Percentiles rank a stretch among this genome's conserved stretches.
Conservation (phyloP, 2,113 vertebrate species). For the Hippocampus barbouri region DNA sequence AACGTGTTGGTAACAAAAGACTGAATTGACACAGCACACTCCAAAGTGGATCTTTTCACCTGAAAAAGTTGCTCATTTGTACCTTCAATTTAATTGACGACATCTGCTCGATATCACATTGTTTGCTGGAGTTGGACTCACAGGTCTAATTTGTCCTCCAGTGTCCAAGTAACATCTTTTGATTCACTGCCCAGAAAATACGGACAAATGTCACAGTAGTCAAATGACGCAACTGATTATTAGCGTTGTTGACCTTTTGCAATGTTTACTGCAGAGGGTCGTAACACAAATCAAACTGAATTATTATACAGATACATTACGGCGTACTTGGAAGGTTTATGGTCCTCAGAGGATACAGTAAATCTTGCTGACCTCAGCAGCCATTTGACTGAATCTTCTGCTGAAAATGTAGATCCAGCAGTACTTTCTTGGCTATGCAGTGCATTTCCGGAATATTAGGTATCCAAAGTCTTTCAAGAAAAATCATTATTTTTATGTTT, state of each 20-base stretch:
- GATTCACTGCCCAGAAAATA: background rate
- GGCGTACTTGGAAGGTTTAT: background rate
- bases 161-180: background rate
- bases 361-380: background rate
- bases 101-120: background rate
- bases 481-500: too few species aligned
- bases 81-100: conserved; percentile 7
- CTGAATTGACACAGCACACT: conserved; percentile 4
- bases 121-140: conserved; percentile 11
- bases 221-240: background rate
- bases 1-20: conserved; percentile 34
- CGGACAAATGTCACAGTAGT: background rate
- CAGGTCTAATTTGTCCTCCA: background rate
- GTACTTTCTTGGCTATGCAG: background rate
- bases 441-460: background rate
- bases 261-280: background rate
- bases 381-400: background rate
- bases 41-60: conserved; percentile 4
- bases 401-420: background rate
- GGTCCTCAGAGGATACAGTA: background rate
- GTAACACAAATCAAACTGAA: background rate
- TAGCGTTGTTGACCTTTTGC: background rate
- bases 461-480: background rate
- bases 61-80: conserved; percentile 18
- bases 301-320: background rate